Percentiles rank a stretch among this genome's conserved stretches.
Conservation (phyloP, 2,888 invertebrate genomes). For the Polydrusus tereticollis region DNA sequence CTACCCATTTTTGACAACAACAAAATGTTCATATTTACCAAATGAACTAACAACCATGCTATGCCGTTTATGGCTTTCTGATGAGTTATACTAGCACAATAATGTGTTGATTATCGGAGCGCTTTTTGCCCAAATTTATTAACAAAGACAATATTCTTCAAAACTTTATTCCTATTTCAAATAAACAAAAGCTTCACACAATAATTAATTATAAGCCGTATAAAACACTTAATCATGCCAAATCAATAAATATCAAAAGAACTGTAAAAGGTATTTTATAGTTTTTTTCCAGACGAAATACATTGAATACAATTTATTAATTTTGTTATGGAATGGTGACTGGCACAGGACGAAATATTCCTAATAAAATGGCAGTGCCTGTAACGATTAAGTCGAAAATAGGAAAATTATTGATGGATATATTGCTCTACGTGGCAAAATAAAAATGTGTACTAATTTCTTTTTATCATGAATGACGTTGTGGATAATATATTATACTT, state of each 20-base stretch:
- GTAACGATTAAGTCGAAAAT: conserved; percentile 31
- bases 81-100: no score
- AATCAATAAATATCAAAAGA: neutral
- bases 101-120: no score
- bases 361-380: conserved; percentile 33
- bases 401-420: conserved; percentile 28
- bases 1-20: no score
- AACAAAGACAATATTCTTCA: no score
- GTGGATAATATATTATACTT: neutral
- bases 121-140: no score
- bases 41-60: no score
- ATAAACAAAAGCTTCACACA: neutral
- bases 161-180: neutral
- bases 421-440: conserved; percentile 12
- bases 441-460: conserved; percentile 5
- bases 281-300: neutral
- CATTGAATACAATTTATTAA: conserved; percentile 31
- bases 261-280: neutral
- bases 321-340: conserved; percentile 34
- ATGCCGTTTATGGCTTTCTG: no score
- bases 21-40: no score
- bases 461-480: conserved; percentile 17
- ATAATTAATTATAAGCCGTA: no score
- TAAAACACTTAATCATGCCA: neutral
- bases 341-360: conserved; percentile 29